Percentiles rank a stretch among this genome's conserved stretches.
These are phyloP conservation scores for Homarus gammarus DNA, from an alignment of 2,888 invertebrate species.

Conservation along the genomic window DNA sequence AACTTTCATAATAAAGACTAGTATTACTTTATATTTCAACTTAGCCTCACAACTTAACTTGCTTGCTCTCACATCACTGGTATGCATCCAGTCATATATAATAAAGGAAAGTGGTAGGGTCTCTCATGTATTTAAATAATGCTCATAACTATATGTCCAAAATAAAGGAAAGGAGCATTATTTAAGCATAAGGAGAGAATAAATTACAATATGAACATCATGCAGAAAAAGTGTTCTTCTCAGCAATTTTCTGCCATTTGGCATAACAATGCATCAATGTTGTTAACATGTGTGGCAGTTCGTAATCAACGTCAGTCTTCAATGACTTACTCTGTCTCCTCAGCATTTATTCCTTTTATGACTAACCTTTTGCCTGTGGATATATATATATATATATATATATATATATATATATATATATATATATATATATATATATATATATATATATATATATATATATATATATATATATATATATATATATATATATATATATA, in stretches of 20 bases:
- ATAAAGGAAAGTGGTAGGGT: not conserved
- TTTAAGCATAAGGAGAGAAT: not conserved
- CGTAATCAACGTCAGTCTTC: not conserved
- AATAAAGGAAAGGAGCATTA: not conserved
- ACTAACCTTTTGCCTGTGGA: slow-evolving; percentile 23
- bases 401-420: too few species aligned
- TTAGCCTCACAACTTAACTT: not conserved
- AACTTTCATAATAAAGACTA: not conserved
- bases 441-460: too few species aligned
- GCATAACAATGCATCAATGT: not conserved
- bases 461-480: too few species aligned
- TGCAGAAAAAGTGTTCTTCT: not conserved
- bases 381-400: too few species aligned
- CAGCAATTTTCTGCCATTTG: slow-evolving; percentile 14
- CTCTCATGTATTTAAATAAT: slow-evolving; percentile 28
- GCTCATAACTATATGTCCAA: slow-evolving; percentile 3
- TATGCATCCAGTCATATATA: not conserved
- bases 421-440: too few species aligned
- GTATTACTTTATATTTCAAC: slow-evolving; percentile 23
- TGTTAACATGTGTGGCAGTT: slow-evolving; percentile 35
- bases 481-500: too few species aligned
- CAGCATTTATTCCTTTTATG: slow-evolving; percentile 12
- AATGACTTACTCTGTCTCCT: not conserved
- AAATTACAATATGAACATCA: not conserved
- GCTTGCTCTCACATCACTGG: not conserved